Conservation (phyloP, 2,888 invertebrate species). For the Tachystola acroxantha region DNA sequence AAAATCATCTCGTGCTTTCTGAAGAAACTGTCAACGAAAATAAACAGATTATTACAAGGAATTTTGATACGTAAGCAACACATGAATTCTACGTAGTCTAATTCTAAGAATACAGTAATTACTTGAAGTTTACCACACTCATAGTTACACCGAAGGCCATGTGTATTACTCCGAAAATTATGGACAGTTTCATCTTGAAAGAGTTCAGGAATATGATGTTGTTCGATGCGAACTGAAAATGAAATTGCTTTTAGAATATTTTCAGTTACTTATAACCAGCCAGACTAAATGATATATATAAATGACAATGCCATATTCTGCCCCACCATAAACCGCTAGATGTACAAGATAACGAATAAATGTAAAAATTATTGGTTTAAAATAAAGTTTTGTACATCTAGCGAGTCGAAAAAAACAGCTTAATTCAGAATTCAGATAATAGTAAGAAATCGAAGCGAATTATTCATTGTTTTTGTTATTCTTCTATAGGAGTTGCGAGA, state of each 20-base stretch:
- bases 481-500: too few relatives aligned
- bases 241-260: not conserved
- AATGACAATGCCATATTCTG: too few relatives aligned
- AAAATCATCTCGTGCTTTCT: slow-evolving; percentile 66
- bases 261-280: too few relatives aligned
- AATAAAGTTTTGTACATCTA: too few relatives aligned
- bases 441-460: too few relatives aligned
- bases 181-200: slow-evolving; percentile 86
- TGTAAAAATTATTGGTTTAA: too few relatives aligned
- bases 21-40: slow-evolving; percentile 60
- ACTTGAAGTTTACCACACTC: slow-evolving; percentile 79
- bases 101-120: slow-evolving; percentile 76
- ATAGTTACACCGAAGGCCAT: slow-evolving; percentile 86
- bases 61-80: not conserved
- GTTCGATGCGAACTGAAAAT: slow-evolving; percentile 76
- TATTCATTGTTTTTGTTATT: too few relatives aligned
- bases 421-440: too few relatives aligned
- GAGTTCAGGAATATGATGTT: slow-evolving; percentile 86
- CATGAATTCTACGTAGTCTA: slow-evolving; percentile 35
- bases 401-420: too few relatives aligned
- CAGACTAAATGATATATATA: too few relatives aligned
- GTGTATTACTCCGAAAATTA: slow-evolving; percentile 84
- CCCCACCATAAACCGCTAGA: too few relatives aligned
- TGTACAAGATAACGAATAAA: too few relatives aligned
- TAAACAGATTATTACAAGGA: not conserved